phyloP scores from a whole-genome alignment of 1,140 invertebrate species.

The Nilaparvata lugens region DNA sequence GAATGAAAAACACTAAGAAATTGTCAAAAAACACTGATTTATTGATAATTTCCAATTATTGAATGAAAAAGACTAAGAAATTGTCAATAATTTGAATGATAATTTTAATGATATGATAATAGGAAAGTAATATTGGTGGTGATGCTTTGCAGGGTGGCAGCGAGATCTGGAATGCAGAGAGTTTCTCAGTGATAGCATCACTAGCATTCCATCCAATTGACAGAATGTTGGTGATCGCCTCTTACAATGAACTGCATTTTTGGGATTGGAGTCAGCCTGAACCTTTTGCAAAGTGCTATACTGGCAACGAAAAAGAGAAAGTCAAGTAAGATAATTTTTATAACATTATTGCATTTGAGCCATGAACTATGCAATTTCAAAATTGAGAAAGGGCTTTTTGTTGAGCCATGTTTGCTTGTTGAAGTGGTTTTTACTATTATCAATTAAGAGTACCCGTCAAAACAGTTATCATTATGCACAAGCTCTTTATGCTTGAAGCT shows the following conservation, averaged over 20 bases:
- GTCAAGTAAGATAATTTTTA: conserved; percentile 45
- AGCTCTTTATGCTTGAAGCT: too few relatives aligned
- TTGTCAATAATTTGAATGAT: background rate
- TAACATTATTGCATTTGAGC: background rate
- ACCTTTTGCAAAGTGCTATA: conserved; percentile 62
- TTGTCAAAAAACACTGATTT: too few relatives aligned
- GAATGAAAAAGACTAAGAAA: too few relatives aligned
- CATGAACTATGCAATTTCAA: too few relatives aligned
- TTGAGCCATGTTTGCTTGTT: conserved; percentile 8
- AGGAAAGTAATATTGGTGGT: background rate
- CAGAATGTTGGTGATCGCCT: conserved; percentile 73
- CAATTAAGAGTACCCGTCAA: too few relatives aligned
- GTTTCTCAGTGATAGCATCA: conserved; percentile 68
- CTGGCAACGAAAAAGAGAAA: conserved; percentile 63
- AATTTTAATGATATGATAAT: background rate
- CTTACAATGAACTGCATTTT: conserved; percentile 75
- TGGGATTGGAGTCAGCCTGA: conserved; percentile 79
- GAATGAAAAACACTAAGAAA: too few relatives aligned
- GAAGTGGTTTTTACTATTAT: too few relatives aligned
- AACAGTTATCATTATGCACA: too few relatives aligned
- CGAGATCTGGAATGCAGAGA: conserved; percentile 67
- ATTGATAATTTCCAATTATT: too few relatives aligned
- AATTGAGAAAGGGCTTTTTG: conserved; percentile 8
- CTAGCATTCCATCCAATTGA: conserved; percentile 79
- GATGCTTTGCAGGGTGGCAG: conserved; percentile 57